phyloP scores from a whole-genome alignment of 2,113 vertebrate species.

The Mirza zaza region DNA sequence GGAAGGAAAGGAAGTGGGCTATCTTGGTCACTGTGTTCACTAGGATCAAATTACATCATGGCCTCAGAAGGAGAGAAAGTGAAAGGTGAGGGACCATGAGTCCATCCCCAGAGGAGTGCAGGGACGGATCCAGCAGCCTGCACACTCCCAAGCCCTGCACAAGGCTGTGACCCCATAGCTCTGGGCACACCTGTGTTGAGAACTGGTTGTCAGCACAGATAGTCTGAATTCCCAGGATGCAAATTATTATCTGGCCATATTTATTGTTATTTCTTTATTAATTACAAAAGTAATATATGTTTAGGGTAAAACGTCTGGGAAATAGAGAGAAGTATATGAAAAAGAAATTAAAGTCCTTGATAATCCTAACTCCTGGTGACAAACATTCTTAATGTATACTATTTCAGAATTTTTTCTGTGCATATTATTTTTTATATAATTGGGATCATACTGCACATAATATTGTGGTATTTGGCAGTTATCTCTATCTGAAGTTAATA shows the following conservation, averaged over 20 bases:
- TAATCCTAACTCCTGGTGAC: neutral
- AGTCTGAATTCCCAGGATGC: neutral
- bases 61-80: neutral
- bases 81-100: neutral
- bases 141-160: no score
- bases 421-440: slow-evolving; percentile 12
- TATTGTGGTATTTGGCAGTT: neutral
- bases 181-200: neutral
- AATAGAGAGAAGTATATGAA: neutral
- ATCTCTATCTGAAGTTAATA: neutral
- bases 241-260: neutral
- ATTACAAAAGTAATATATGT: neutral
- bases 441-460: neutral
- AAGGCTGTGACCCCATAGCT: neutral
- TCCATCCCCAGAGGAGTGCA: neutral
- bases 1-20: neutral
- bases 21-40: neutral
- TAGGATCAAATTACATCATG: neutral
- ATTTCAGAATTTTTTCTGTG: slow-evolving; percentile 13
- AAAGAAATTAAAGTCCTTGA: slow-evolving; percentile 33
- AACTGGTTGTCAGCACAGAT: neutral
- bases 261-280: neutral
- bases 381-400: neutral
- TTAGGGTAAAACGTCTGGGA: neutral
- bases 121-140: neutral